Evolutionary conservation across 2,888 invertebrate genomes (phyloP), one percentile per base, ranked within the genome.

Genomic region (Morpho helenor): DNA sequence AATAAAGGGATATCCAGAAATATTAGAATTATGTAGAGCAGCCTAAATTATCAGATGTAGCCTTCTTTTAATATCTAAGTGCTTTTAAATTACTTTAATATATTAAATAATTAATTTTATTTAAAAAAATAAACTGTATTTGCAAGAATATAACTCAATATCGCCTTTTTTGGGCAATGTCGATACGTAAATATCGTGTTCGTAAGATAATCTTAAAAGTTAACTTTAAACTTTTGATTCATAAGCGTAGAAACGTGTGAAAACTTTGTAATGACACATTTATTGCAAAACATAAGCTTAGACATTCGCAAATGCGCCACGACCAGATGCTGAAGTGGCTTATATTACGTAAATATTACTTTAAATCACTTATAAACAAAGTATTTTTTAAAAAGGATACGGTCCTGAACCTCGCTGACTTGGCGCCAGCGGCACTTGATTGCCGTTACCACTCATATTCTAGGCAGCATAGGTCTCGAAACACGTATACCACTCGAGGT

Each of bases 401-500:
- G 91, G 77, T 82, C 85, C 91, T 80, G 87, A 89, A 72, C 85
- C 92, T 82, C 89, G 92, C 79, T 87, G 92, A 90, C 82, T 89
- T 78, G 91, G 91, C 82, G 92, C 92, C 82, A 91, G 81, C 81
- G 92, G 92, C 91, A 92, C 91, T 91, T 92, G 92, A 85, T 93
- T 93, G 85, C 92, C 92, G 88, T 93, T 93, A 83, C 92, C 91
- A 87, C 92, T 93, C 93, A 93, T 93, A 84, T 78, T 87, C 83
- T 91, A 84, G 84, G 87, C 88, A 88, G 91, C 91, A 91, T 90
- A 91, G 91, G 91, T 92, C 80, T 91, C 84, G 78, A 82, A 85
- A 89, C 87, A 89, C 88, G 89, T 91, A 91, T 87, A 92, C 89
- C 87, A 85, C 91, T 92, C 91, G 90, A 91, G 92, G 92, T 92